Conservation (phyloP, 2,113 vertebrate genomes). For the Trichechus manatus region DNA sequence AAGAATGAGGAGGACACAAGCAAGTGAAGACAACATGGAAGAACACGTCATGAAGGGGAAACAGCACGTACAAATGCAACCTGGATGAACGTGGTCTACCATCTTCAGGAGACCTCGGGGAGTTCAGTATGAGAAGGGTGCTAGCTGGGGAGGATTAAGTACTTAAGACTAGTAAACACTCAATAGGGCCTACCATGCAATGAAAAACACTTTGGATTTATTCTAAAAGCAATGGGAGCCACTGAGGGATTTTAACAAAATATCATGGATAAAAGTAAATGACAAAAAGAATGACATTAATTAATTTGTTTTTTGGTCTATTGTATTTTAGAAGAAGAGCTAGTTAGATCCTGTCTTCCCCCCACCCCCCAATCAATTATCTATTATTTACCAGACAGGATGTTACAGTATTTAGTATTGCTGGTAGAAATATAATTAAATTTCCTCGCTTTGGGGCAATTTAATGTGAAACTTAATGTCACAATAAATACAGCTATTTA, state of each 20-base stretch:
- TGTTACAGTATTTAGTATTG: neutral
- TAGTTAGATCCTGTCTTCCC: neutral
- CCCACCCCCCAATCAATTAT: neutral
- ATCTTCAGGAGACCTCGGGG: neutral
- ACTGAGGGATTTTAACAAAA: conserved; percentile 9
- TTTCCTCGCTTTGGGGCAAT: conserved; percentile 55
- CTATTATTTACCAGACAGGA: conserved; percentile 52
- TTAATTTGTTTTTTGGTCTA: conserved; percentile 20
- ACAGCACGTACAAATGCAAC: neutral
- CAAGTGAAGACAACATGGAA: neutral
- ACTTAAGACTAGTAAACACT: neutral
- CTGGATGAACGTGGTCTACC: neutral
- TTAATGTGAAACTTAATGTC: conserved; percentile 70
- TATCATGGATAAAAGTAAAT: neutral
- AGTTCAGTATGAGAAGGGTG: neutral
- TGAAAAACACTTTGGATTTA: neutral
- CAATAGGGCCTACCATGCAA: too few relatives aligned
- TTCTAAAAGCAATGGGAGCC: neutral
- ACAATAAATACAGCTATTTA: conserved; percentile 61
- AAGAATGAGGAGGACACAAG: neutral
- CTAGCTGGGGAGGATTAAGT: neutral
- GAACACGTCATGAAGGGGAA: neutral
- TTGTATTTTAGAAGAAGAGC: conserved; percentile 51
- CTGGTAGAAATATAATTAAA: conserved; percentile 61
- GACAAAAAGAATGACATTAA: neutral